Evolutionary conservation across 2,113 vertebrate species (phyloP), one percentile per base, ranked within the genome.

Genomic region (Mesocricetus auratus): DNA sequence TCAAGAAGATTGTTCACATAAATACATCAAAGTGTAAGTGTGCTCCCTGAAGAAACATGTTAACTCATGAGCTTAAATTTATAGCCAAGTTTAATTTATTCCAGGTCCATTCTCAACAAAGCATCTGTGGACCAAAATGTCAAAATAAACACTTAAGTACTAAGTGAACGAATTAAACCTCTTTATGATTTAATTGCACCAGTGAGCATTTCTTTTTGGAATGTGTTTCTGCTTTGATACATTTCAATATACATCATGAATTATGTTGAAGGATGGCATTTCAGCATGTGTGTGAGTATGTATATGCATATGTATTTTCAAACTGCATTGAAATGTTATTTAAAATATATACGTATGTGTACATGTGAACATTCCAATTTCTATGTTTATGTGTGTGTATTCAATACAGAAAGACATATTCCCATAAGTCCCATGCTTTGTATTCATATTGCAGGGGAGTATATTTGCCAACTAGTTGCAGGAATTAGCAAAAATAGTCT

Each of bases 191-290:
- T 98, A 97, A 97, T 98, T 97, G 96, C 93, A 97, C 92, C 91
- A 97, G 95, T 96, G 97, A 98, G 96, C 96, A 97, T 97, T 98
- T 97, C 96, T 97, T 96, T 95, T 94, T 97, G 98, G 97, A 98
- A 97, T 96, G 94, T 96, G 83, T 97, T 97, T 97, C 96, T 97
- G 91, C 97, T 97, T 97, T 97, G 96, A 97, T 97, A 97, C 91
- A 96, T 97, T 97, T 97, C 97, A 97, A 97, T 97, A 96, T 78
- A 96, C 94, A 96, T 97, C 96, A 95, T 98, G 95, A 97, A 97
- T 98, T 97, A 96, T 97, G 96, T 97, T 98, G 98, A 97, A 97
- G 94, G 97, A 97, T 97, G 96, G 96, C 96, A 97, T 97, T 98
- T 97, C 91, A 94, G 96, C 96, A 96, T 96, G 83, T 96, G 97